These are phyloP conservation scores for Phrynocephalus versicolor DNA, from an alignment of 2,113 vertebrate genomes.

Conservation along the genomic window DNA sequence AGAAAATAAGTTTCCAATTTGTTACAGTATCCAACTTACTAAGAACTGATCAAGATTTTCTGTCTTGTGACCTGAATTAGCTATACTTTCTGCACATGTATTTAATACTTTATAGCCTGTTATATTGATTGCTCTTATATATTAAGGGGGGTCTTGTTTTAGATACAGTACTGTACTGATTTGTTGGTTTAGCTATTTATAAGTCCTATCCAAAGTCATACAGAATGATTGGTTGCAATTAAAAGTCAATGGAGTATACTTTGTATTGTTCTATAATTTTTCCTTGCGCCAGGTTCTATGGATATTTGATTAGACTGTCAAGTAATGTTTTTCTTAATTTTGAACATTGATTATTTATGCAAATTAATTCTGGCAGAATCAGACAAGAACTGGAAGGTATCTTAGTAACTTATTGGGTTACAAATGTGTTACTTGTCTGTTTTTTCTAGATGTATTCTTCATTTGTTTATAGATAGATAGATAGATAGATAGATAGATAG, in stretches of 20 bases:
- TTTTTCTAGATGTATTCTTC: conserved; percentile 5
- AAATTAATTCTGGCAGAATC: neutral
- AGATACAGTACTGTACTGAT: neutral
- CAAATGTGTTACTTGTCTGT: neutral
- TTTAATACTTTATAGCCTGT: neutral
- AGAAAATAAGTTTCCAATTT: neutral
- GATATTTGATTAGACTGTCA: neutral
- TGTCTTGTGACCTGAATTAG: conserved; percentile 15
- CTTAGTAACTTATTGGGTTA: neutral
- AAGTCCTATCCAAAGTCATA: neutral
- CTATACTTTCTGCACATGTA: neutral
- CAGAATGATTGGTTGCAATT: neutral
- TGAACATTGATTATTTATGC: neutral
- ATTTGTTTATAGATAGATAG: neutral
- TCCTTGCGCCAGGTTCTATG: neutral
- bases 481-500: neutral
- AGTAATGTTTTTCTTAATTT: neutral
- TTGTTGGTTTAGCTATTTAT: neutral
- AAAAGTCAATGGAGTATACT: neutral
- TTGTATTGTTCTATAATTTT: neutral
- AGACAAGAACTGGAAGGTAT: neutral
- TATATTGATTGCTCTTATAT: neutral
- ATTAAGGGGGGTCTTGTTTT: neutral
- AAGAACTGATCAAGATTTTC: conserved; percentile 14
- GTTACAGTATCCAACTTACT: conserved; percentile 7